phyloP scores from a whole-genome alignment of 1,140 invertebrate species.

The Ruditapes philippinarum region DNA sequence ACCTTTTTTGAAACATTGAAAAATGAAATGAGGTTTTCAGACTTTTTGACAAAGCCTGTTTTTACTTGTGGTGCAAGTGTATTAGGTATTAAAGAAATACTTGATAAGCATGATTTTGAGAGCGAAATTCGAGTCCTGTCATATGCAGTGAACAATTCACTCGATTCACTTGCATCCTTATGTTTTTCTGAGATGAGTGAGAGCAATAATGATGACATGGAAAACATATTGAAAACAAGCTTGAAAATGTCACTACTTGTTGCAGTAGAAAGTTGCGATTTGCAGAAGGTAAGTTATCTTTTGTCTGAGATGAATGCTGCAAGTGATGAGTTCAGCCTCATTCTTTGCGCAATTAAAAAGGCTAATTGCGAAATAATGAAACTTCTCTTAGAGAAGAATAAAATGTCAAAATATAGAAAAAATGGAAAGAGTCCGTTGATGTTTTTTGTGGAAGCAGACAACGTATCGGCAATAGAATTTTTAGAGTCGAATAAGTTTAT shows the following conservation, averaged over 20 bases:
- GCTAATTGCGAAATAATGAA: neutral
- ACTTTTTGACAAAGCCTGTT: neutral
- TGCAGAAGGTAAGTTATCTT: neutral
- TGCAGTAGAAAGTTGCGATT: neutral
- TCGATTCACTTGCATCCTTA: neutral
- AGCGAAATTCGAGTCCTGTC: neutral
- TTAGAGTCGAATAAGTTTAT: neutral
- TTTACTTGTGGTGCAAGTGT: neutral
- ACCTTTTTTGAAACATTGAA: neutral
- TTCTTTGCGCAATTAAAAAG: neutral
- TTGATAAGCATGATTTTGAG: neutral
- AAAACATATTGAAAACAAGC: neutral
- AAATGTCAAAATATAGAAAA: neutral
- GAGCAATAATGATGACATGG: neutral
- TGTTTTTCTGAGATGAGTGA: neutral
- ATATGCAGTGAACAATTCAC: neutral
- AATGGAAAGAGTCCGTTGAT: neutral
- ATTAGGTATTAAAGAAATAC: neutral
- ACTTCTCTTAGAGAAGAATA: neutral
- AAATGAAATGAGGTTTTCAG: neutral
- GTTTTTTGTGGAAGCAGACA: neutral
- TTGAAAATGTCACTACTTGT: neutral
- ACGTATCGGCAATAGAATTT: neutral
- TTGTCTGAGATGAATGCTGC: neutral
- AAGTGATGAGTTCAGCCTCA: neutral